Conservation (phyloP, 2,888 invertebrate genomes). For the Dynastes tityus region DNA sequence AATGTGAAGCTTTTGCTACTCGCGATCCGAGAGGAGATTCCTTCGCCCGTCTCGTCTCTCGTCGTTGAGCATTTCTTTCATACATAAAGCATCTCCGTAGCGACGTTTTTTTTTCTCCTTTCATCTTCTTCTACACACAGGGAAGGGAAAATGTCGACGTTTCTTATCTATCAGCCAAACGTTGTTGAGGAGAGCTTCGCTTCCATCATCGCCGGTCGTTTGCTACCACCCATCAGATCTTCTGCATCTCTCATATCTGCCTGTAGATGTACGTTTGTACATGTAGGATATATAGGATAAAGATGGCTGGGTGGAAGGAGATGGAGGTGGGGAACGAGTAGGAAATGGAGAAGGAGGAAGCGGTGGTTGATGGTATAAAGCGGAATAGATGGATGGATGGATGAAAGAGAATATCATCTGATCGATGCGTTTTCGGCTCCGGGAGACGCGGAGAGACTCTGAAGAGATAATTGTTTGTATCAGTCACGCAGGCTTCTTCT, state of each 20-base stretch:
- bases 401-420: slow-evolving; percentile 55
- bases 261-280: background rate
- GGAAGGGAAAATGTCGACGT: slow-evolving; percentile 52
- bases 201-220: slow-evolving; percentile 67
- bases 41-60: slow-evolving; percentile 55
- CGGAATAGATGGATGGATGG: slow-evolving; percentile 19
- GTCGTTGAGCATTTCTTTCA: slow-evolving; percentile 68
- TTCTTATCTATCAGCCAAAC: slow-evolving; percentile 69
- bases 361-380: background rate
- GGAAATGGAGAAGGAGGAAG: background rate
- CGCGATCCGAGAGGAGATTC: slow-evolving; percentile 70
- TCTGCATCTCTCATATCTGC: slow-evolving; percentile 33
- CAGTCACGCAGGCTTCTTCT: slow-evolving; percentile 2
- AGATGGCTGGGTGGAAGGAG: background rate
- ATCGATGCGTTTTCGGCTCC: slow-evolving; percentile 66
- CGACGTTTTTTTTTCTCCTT: slow-evolving; percentile 54
- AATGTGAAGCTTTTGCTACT: slow-evolving; percentile 71
- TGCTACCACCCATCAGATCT: background rate
- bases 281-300: slow-evolving; percentile 1
- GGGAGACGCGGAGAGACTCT: slow-evolving; percentile 13
- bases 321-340: background rate
- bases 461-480: slow-evolving; percentile 33
- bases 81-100: slow-evolving; percentile 68
- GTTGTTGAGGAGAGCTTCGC: slow-evolving; percentile 70
- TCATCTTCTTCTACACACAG: slow-evolving; percentile 62